These are phyloP conservation scores for Pseudococcus jackbeardsleyi DNA, from an alignment of 2,888 invertebrate genomes.

Conservation along the genomic window DNA sequence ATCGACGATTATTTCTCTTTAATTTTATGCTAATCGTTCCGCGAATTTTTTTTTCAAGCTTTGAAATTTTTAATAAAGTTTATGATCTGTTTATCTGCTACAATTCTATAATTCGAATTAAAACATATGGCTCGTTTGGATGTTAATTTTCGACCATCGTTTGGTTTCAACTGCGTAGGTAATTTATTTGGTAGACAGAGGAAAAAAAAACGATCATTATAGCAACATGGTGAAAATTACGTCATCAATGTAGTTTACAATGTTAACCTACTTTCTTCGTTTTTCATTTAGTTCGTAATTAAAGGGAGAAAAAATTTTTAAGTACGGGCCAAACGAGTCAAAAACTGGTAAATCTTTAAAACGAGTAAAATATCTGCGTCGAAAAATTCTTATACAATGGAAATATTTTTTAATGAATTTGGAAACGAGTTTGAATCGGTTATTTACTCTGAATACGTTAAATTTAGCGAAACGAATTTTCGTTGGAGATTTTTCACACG, in stretches of 20 bases:
- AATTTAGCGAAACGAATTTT: slow-evolving; percentile 11
- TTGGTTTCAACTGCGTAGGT: slow-evolving; percentile 7
- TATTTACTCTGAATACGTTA: neutral
- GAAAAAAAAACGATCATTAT: slow-evolving; percentile 16
- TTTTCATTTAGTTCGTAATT: neutral
- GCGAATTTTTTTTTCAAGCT: neutral
- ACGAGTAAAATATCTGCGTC: neutral
- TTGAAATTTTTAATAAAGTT: neutral
- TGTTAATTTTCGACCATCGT: neutral
- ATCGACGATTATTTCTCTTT: neutral
- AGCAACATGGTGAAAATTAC: slow-evolving; percentile 30
- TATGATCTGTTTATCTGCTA: neutral
- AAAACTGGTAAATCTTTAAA: neutral
- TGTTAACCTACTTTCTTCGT: slow-evolving; percentile 6
- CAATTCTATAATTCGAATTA: neutral
- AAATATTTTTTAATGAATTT: neutral
- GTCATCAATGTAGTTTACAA: slow-evolving; percentile 26
- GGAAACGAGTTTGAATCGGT: neutral
- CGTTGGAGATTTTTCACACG: neutral
- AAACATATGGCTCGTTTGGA: neutral
- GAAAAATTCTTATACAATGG: neutral
- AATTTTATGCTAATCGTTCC: neutral
- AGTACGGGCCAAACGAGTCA: neutral
- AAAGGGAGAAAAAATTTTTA: neutral
- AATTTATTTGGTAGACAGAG: slow-evolving; percentile 17